Evolutionary conservation across 2,113 vertebrate genomes (phyloP).

Genomic region (Saguinus imperator): DNA sequence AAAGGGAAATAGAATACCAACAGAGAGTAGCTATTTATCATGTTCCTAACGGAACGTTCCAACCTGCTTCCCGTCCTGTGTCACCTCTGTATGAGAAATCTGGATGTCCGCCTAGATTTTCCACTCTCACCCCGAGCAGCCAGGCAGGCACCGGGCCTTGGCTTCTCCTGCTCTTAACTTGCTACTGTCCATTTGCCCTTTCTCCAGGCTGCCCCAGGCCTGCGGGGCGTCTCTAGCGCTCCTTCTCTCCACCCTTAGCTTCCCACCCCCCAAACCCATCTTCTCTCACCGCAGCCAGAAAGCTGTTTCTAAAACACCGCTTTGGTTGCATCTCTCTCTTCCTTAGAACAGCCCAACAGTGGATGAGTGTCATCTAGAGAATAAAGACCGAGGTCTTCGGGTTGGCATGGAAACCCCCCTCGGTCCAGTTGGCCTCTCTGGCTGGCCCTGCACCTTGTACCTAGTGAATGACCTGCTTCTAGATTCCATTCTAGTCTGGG

Average conservation of each 20-base stretch:
- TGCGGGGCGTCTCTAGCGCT: rapidly evolving
- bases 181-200: rapidly evolving
- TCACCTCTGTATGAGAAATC: neutral
- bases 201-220: neutral
- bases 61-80: neutral
- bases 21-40: constrained; percentile 5
- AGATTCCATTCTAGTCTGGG: neutral
- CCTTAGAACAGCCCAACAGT: neutral
- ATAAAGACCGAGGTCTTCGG: neutral
- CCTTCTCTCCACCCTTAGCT: neutral
- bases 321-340: neutral
- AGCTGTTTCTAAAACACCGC: neutral
- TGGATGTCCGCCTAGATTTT: neutral
- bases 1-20: constrained; percentile 62
- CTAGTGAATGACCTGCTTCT: neutral
- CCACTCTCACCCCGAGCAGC: neutral
- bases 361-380: neutral
- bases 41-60: neutral
- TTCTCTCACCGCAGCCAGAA: neutral
- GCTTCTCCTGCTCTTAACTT: rapidly evolving
- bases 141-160: neutral
- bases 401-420: neutral
- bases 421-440: neutral
- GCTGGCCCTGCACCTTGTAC: neutral
- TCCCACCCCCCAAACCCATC: neutral